A percentile compares a stretch with the other conserved stretches of the same genome.
Conservation (phyloP, 2,888 invertebrate genomes). For the Molanna angustata region DNA sequence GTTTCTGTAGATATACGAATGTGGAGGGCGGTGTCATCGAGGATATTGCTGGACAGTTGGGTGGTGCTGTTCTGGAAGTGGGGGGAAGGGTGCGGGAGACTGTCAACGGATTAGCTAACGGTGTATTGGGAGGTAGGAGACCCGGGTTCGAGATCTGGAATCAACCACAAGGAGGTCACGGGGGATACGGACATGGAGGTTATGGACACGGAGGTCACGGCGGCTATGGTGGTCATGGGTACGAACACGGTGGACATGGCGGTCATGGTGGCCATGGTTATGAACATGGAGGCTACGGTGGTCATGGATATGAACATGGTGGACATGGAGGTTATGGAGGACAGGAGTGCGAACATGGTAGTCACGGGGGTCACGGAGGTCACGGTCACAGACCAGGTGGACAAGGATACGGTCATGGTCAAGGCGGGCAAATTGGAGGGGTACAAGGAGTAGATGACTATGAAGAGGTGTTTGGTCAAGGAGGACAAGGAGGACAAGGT, state of each 20-base stretch:
- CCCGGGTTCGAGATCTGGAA: background rate
- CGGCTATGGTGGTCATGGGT: conserved; percentile 4
- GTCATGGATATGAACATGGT: conserved; percentile 1
- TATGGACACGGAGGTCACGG: background rate
- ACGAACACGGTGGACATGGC: conserved; percentile 13
- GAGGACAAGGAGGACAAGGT: background rate
- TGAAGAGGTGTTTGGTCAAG: background rate
- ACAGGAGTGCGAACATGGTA: background rate
- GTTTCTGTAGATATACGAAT: no score
- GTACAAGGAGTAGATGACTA: background rate
- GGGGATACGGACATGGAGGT: conserved; percentile 1
- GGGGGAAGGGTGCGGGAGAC: conserved; percentile 1
- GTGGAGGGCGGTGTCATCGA: conserved; percentile 27
- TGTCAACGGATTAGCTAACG: conserved; percentile 2
- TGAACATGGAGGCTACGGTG: conserved; percentile 1
- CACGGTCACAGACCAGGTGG: conserved; percentile 4
- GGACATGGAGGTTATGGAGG: conserved; percentile 10
- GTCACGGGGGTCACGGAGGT: conserved; percentile 10
- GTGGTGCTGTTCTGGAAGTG: conserved; percentile 16
- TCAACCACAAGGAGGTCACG: background rate
- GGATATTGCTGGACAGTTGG: conserved; percentile 18
- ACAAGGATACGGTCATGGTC: background rate
- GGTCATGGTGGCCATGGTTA: conserved; percentile 10
- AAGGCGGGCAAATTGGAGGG: background rate
- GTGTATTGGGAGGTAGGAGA: background rate